Percentiles rank a stretch among this genome's conserved stretches.
phyloP scores from a whole-genome alignment of 2,797 vertebrate genomes.

The Sitta carolinensis region DNA sequence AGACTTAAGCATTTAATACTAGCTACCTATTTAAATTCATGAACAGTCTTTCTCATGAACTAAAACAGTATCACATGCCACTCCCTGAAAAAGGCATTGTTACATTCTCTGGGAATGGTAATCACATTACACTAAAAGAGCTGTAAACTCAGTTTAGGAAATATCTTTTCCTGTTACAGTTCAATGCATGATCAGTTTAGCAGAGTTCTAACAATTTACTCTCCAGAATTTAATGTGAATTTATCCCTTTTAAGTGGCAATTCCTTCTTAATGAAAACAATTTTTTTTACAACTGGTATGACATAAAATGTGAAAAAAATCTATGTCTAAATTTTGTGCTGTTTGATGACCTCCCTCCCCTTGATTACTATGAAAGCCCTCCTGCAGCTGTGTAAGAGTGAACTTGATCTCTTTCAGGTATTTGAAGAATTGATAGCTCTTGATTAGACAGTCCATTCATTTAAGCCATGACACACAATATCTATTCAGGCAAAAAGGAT shows the following conservation, averaged over 20 bases:
- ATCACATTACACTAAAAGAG: background rate
- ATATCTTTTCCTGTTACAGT: background rate
- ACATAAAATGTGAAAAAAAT: background rate
- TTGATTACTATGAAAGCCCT: background rate
- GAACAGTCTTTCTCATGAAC: background rate
- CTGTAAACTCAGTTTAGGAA: background rate
- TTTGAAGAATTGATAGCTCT: background rate
- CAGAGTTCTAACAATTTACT: background rate
- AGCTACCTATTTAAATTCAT: background rate
- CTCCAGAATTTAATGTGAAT: background rate
- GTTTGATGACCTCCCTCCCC: background rate
- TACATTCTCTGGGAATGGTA: background rate
- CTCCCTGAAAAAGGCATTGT: background rate
- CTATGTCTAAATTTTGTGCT: background rate
- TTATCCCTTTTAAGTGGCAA: background rate
- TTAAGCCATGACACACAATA: background rate
- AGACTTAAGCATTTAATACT: background rate
- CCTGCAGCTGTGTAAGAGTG: background rate
- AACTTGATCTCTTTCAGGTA: slow-evolving; percentile 14
- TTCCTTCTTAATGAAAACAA: slow-evolving; percentile 8
- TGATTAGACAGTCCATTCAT: background rate
- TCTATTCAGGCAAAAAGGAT: background rate
- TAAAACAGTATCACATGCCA: background rate
- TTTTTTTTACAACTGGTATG: background rate
- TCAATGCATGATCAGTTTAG: background rate